Evolutionary conservation across 1,140 invertebrate genomes (phyloP).

Genomic region (Macrobrachium rosenbergii): DNA sequence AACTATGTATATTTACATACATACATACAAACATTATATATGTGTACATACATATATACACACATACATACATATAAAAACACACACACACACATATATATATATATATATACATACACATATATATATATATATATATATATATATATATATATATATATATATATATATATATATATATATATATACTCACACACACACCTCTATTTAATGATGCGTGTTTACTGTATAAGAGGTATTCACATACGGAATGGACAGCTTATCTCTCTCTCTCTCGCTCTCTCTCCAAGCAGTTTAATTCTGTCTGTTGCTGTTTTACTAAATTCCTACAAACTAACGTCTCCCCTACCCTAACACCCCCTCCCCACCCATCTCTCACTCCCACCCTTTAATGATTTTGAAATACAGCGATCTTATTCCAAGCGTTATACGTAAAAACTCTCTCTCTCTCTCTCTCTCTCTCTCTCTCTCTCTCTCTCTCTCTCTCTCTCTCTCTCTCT

Average conservation of each 20-base stretch:
- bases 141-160: not conserved
- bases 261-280: not conserved
- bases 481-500: too few species aligned
- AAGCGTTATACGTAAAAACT: too few species aligned
- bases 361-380: too few species aligned
- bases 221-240: too few species aligned
- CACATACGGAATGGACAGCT: not conserved
- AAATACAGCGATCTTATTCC: too few species aligned
- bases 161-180: not conserved
- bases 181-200: not conserved
- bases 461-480: not conserved
- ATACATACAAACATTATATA: too few species aligned
- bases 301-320: too few species aligned
- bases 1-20: conserved; percentile 3
- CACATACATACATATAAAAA: not conserved
- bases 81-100: conserved; percentile 4
- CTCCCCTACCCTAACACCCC: too few species aligned
- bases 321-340: too few species aligned
- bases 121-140: conserved; percentile 25
- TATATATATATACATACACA: conserved; percentile 7
- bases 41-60: conserved; percentile 14
- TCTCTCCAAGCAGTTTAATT: too few species aligned
- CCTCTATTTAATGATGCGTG: too few species aligned
- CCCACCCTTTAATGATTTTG: too few species aligned
- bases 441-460: not conserved